Percentiles rank a stretch among this genome's conserved stretches.
Conservation (phyloP, 2,888 invertebrate genomes). For the Smittia aterrima region DNA sequence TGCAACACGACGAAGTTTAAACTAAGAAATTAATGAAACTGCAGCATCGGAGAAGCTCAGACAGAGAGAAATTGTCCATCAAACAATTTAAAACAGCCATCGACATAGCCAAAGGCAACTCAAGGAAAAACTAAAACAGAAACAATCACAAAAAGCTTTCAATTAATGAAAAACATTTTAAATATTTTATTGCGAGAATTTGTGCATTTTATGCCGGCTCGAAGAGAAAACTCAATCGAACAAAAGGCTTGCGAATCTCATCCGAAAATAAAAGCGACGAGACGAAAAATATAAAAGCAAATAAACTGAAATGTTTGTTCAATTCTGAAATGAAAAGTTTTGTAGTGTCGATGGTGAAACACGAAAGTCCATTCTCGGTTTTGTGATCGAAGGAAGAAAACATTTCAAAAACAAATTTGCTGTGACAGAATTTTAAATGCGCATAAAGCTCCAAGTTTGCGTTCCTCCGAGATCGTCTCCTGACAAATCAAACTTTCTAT, state of each 20-base stretch:
- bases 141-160: too few species aligned
- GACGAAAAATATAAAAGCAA: background rate
- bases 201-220: background rate
- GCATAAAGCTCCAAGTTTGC: background rate
- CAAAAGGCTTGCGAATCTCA: background rate
- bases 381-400: constrained; percentile 16
- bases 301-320: too few species aligned
- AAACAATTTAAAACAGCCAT: background rate
- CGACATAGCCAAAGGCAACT: too few species aligned
- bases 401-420: background rate
- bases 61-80: background rate
- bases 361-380: background rate
- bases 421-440: background rate
- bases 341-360: background rate
- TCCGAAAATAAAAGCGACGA: background rate
- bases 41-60: background rate
- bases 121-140: too few species aligned
- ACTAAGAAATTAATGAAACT: background rate
- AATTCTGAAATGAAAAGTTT: background rate
- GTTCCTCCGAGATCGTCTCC: too few species aligned
- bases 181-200: constrained; percentile 1
- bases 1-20: background rate
- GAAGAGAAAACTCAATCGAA: background rate
- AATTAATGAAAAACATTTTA: background rate
- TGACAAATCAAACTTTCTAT: too few species aligned